Conservation (phyloP, 1,140 invertebrate species). For the Eueides isabella region DNA sequence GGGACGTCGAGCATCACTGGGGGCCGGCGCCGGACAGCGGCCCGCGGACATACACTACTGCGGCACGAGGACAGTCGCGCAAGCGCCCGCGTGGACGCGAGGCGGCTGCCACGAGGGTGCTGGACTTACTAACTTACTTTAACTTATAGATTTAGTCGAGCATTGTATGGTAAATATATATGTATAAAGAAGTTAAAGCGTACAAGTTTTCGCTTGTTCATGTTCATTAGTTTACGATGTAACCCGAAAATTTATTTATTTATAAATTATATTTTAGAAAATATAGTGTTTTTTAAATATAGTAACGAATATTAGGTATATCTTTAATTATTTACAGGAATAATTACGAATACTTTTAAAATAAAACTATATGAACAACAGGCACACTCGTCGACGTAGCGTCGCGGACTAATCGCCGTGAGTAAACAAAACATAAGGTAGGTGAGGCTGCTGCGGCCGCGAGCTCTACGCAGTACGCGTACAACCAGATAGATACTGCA, state of each 20-base stretch:
- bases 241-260: neutral
- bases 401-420: conserved; percentile 8
- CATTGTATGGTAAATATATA: neutral
- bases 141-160: neutral
- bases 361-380: too few species aligned
- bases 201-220: neutral
- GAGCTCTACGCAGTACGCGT: conserved; percentile 1
- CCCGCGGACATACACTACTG: too few species aligned
- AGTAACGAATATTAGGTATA: neutral
- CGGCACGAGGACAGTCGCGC: conserved; percentile 49
- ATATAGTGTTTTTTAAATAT: neutral
- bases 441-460: conserved; percentile 5
- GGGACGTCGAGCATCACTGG: conserved; percentile 57
- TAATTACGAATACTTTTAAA: neutral
- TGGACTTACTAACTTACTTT: conserved; percentile 7
- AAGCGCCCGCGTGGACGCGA: conserved; percentile 49
- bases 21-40: conserved; percentile 43
- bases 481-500: conserved; percentile 9
- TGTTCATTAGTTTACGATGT: neutral
- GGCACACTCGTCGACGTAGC: neutral
- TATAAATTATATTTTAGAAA: neutral
- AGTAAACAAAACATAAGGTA: neutral
- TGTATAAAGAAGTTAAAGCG: neutral
- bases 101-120: conserved; percentile 39
- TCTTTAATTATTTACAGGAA: neutral